phyloP scores from a whole-genome alignment of 2,113 vertebrate genomes.

The Phaethon lepturus region DNA sequence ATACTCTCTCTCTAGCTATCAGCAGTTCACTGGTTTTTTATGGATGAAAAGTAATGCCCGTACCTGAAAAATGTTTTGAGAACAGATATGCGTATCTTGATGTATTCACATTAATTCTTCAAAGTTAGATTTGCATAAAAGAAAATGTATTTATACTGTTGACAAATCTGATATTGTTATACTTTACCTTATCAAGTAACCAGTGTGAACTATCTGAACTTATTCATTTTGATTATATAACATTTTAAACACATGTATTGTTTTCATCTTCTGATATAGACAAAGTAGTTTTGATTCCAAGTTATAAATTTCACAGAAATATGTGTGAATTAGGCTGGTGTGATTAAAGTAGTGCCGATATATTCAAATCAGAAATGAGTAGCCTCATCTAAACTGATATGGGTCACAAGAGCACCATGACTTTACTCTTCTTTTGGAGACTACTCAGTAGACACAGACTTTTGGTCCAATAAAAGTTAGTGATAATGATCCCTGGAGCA shows the following conservation, averaged over 20 bases:
- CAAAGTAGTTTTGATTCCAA: background rate
- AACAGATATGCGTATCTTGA: background rate
- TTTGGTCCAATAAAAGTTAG: background rate
- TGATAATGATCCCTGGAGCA: background rate
- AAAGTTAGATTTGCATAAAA: background rate
- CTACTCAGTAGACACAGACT: background rate
- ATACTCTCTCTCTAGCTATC: background rate
- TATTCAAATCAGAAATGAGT: background rate
- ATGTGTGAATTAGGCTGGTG: background rate
- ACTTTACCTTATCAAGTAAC: background rate
- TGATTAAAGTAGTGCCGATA: background rate
- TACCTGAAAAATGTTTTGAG: background rate
- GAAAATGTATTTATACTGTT: background rate
- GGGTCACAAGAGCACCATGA: background rate
- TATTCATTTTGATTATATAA: background rate
- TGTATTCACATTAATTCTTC: background rate
- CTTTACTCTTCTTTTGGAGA: background rate
- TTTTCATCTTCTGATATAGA: background rate
- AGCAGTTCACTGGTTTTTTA: background rate
- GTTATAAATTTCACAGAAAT: background rate
- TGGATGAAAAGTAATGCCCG: background rate
- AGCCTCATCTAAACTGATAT: background rate
- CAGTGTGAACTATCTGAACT: background rate
- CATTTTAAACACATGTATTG: background rate
- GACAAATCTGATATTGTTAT: background rate